Conservation (phyloP, 2,113 vertebrate genomes). For the Antechinus flavipes region DNA sequence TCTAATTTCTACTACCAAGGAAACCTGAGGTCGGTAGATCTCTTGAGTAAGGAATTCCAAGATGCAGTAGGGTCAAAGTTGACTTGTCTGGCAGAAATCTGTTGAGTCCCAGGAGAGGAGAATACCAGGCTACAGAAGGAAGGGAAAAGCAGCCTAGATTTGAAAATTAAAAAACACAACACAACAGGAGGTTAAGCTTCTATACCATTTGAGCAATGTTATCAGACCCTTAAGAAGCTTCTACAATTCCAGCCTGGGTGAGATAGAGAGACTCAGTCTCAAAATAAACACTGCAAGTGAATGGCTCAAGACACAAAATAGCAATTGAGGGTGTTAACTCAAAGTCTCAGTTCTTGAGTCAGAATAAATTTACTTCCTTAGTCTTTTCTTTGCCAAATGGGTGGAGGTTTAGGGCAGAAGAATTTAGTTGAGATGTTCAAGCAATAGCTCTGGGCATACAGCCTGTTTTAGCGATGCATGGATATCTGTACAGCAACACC, state of each 20-base stretch:
- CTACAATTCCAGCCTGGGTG: neutral
- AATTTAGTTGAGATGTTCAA: slow-evolving; percentile 66
- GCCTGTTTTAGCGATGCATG: slow-evolving; percentile 68
- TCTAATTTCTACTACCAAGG: neutral
- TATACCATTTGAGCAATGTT: neutral
- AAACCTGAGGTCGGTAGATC: neutral
- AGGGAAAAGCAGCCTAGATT: neutral
- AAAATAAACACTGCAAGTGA: neutral
- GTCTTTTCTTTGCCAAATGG: slow-evolving; percentile 50
- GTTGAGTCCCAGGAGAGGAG: neutral
- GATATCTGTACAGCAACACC: slow-evolving; percentile 64
- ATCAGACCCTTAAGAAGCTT: neutral
- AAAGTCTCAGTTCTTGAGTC: slow-evolving; percentile 67
- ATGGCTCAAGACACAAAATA: slow-evolving; percentile 65
- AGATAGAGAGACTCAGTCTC: neutral
- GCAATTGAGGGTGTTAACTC: slow-evolving; percentile 57
- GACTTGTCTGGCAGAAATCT: neutral
- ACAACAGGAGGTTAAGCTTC: neutral
- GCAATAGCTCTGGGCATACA: slow-evolving; percentile 61
- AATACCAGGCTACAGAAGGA: neutral
- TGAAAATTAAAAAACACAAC: too few species aligned
- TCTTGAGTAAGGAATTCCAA: neutral
- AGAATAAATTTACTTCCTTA: slow-evolving; percentile 44
- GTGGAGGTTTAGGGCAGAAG: slow-evolving; percentile 64
- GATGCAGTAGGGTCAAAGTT: neutral